phyloP scores from a whole-genome alignment of 1,140 invertebrate genomes.

The Plodia interpunctella region DNA sequence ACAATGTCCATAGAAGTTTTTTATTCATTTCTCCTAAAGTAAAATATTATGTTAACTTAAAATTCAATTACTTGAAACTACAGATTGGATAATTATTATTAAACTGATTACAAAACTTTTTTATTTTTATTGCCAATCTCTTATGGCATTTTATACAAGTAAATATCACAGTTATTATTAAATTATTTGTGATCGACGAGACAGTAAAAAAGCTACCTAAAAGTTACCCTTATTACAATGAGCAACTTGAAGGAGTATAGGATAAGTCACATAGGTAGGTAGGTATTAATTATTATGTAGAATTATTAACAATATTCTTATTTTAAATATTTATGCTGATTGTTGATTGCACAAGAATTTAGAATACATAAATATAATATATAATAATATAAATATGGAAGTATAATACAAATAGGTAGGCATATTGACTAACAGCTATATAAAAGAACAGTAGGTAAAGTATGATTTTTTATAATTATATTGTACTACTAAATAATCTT shows the following conservation, averaged over 20 bases:
- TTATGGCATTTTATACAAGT: conserved; percentile 65
- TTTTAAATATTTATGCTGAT: conserved; percentile 13
- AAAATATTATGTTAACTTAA: conserved; percentile 40
- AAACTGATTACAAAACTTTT: conserved; percentile 50
- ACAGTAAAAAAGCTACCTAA: conserved; percentile 48
- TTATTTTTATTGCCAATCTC: conserved; percentile 62
- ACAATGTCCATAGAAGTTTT: conserved; percentile 31
- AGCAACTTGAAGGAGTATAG: conserved; percentile 40
- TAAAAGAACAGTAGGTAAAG: background rate
- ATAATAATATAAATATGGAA: conserved; percentile 18
- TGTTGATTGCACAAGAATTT: conserved; percentile 49
- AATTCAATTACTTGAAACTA: conserved; percentile 35
- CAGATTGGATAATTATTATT: conserved; percentile 51
- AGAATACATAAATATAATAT: conserved; percentile 7
- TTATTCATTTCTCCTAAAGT: conserved; percentile 36
- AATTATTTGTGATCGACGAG: conserved; percentile 67
- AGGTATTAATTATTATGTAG: conserved; percentile 12
- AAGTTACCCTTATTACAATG: conserved; percentile 38
- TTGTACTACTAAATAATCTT: too few species aligned
- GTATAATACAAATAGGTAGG: too few species aligned
- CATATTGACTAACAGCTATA: conserved; percentile 11
- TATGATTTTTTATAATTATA: too few species aligned
- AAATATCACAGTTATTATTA: conserved; percentile 76
- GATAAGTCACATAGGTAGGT: conserved; percentile 26
- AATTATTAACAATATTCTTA: conserved; percentile 13